Percentiles rank a stretch among this genome's conserved stretches.
These are phyloP conservation scores for Stegostoma tigrinum DNA, from an alignment of 2,113 vertebrate species.

Conservation along the genomic window DNA sequence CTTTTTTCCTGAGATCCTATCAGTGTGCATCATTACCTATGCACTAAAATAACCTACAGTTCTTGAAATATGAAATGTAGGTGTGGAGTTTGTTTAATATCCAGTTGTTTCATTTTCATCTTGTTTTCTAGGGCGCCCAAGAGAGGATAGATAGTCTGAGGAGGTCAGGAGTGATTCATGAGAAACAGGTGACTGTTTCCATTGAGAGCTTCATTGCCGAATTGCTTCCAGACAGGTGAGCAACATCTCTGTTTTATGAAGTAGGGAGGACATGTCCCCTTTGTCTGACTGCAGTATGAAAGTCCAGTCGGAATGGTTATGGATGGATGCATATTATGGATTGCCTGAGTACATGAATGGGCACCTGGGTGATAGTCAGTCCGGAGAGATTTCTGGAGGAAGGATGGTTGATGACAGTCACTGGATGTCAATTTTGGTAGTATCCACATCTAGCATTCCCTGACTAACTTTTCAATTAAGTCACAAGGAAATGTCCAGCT, in stretches of 20 bases:
- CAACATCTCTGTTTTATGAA: not conserved
- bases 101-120: conserved; percentile 15
- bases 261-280: not conserved
- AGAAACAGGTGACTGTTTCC: conserved; percentile 87
- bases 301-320: too few species aligned
- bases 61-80: not conserved
- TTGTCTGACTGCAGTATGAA: too few species aligned
- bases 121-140: conserved; percentile 73
- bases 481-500: too few species aligned
- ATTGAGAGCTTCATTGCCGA: conserved; percentile 95
- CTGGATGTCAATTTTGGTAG: too few species aligned
- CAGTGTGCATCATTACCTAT: not conserved
- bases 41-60: not conserved
- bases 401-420: too few species aligned
- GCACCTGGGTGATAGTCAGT: too few species aligned
- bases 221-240: conserved; percentile 90
- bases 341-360: too few species aligned
- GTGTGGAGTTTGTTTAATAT: not conserved
- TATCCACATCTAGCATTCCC: too few species aligned
- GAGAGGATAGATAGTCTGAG: conserved; percentile 86
- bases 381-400: too few species aligned
- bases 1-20: not conserved
- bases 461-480: too few species aligned
- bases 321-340: too few species aligned
- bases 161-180: conserved; percentile 74